phyloP scores from a whole-genome alignment of 2,797 vertebrate species.

The Sternarchorhynchus goeldii region DNA sequence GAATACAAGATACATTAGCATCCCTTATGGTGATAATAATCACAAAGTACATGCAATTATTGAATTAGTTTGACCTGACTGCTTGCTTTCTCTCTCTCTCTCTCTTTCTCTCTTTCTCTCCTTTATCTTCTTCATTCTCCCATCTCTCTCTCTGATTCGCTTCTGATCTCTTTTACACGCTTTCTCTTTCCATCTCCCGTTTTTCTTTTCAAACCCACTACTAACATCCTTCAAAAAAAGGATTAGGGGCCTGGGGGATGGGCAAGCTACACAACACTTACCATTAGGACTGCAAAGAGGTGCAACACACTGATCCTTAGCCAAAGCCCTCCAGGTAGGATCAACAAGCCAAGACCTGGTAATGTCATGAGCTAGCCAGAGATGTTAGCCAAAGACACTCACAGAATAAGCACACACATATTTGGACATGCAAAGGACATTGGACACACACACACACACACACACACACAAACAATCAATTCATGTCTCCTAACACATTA shows the following conservation, averaged over 20 bases:
- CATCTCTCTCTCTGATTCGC: not conserved
- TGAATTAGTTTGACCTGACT: conserved; percentile 48
- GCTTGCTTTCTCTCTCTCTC: not conserved
- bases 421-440: conserved; percentile 4
- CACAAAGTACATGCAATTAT: conserved; percentile 41
- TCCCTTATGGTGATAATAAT: conserved; percentile 11
- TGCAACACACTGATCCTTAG: conserved; percentile 8
- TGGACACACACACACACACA: no score
- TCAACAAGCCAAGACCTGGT: conserved; percentile 52
- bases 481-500: no score
- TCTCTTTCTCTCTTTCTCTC: conserved; percentile 18
- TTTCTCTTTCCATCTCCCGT: not conserved
- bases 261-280: conserved; percentile 54
- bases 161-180: conserved; percentile 2
- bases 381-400: not conserved
- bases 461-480: no score
- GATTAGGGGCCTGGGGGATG: conserved; percentile 40
- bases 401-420: conserved; percentile 40
- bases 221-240: conserved; percentile 43
- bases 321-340: conserved; percentile 54
- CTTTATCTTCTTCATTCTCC: not conserved
- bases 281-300: conserved; percentile 35
- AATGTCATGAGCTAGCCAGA: conserved; percentile 51
- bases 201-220: conserved; percentile 42
- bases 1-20: conserved; percentile 20